Base-by-base conservation (phyloP, 1,140 invertebrate species). In the Drosophila pallidifrons region DNA sequence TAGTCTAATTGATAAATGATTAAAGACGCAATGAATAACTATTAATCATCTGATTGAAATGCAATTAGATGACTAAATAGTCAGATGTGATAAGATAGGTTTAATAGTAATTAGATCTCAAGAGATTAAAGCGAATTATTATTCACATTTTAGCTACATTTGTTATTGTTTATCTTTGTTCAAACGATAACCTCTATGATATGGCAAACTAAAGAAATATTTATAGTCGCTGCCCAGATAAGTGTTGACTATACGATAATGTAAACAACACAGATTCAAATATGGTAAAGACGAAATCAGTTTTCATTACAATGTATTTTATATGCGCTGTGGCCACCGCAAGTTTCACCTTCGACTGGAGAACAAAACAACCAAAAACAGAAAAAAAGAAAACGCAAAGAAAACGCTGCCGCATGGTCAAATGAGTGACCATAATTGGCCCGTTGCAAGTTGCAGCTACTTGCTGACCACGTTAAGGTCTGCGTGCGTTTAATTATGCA, bases 401-500 rank as follows among this genome's bases (percentile, higher is more conserved):
- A 79, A 72, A 89, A 89, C 70, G 83, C 72, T 69, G 67, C 43
- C 58, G 69, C 87, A 81, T 77, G 78, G 82, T 76, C 83, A 83
- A 85, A 45, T 61, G 58, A 75, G 46, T 85, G 81, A 75, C 81
- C 83, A 89, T 89, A 88, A 89, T 88, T 80, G 76, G 65, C 8
- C 35, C 78, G 81, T 85, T 83, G 85, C 76, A 59, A 25, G 32
- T 73, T 43, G 46, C 46, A 47, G 46, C 32, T 41, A 32, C 28
- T 72, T 76, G 47, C 45, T 73, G 60, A 65, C 69, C 65, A 74
- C 54, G 75, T 75, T 79, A 74, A 88, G 85, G 85, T 88, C 85
- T 88, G 85, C 85, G 85, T 89, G 85, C 85, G 81, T 89, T 88
- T 88, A 88, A 88, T 88, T 88, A 89, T 89, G 85, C 85, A 88